Evolutionary conservation across 2,797 vertebrate genomes (phyloP), one percentile per base, ranked within the genome.

Genomic region (Myoxocephalus aenaeus): DNA sequence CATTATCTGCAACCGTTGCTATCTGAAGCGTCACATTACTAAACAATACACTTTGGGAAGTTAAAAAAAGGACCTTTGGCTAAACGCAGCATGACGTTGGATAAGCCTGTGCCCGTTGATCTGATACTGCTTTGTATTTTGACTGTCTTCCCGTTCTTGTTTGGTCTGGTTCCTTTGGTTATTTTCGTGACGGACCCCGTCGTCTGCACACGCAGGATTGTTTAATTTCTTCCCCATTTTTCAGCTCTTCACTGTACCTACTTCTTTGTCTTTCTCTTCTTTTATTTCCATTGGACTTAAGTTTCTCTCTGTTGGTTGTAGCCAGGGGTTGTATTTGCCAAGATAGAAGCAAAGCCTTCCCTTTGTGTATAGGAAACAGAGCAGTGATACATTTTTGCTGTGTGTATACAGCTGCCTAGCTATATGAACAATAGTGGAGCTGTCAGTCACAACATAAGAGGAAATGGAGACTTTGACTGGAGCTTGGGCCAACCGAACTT

Each of bases 361-460:
- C 63, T 90, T 91, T 93, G 88, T 93, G 82, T 88, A 76, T 57
- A 82, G 87, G 73, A 91, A 93, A 93, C 86, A 89, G 86, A 93
- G 90, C 85, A 91, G 68, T 87, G 90, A 93, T 94, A 92, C 89
- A 93, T 95, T 94, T 95, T 90, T 92, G 90, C 82, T 84, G 75
- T 85, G 90, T 93, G 84, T 90, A 80, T 90, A 83, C 84, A 88
- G 92, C 92, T 94, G 92, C 91, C 91, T 91, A 86, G 92, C 80
- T 91, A 80, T 88, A 79, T 27, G 73, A 79, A 91, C 90, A 91
- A 92, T 86, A 78, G 85, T 22, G 57, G 64, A 68, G 75, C 86
- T 85, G 82, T 90, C 88, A 68, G 22, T 90, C 83, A 73, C 75
- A 34, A 70, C 70, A 66, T 84, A 75, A 79, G 72, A 61, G 34